phyloP scores from a whole-genome alignment of 2,113 vertebrate species.

The Axis porcinus region DNA sequence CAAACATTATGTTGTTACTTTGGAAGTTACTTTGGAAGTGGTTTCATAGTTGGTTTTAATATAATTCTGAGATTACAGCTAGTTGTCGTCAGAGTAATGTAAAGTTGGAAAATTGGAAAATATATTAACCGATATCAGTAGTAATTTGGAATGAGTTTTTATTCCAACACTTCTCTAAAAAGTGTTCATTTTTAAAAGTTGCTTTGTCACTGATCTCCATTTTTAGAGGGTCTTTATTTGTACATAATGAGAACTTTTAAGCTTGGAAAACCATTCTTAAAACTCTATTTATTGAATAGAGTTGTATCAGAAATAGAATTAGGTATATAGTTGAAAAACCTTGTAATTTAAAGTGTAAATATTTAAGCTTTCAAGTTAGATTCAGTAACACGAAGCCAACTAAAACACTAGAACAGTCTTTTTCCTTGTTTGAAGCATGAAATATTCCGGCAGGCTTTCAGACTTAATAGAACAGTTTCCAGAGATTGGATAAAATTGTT shows the following conservation, averaged over 20 bases:
- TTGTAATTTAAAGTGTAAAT: slow-evolving; percentile 38
- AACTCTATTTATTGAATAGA: neutral
- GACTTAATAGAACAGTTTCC: neutral
- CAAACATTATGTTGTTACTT: neutral
- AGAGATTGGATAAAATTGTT: slow-evolving; percentile 4
- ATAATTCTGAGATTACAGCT: neutral
- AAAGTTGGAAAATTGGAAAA: slow-evolving; percentile 7
- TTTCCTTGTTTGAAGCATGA: neutral
- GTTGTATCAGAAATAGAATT: slow-evolving; percentile 2
- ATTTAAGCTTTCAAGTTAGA: slow-evolving; percentile 25
- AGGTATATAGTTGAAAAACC: neutral
- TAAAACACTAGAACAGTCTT: neutral
- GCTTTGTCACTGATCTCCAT: neutral
- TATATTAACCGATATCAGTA: neutral
- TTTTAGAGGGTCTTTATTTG: slow-evolving; percentile 10
- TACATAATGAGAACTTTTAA: neutral
- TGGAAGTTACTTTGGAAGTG: neutral
- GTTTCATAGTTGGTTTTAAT: slow-evolving; percentile 20
- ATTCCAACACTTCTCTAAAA: neutral
- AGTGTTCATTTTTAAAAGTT: neutral
- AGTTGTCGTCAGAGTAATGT: neutral
- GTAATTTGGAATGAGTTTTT: neutral
- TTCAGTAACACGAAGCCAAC: neutral
- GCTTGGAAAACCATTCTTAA: neutral
- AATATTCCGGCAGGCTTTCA: slow-evolving; percentile 9